Evolutionary conservation across 2,888 invertebrate genomes (phyloP).

Genomic region (Acleris sparsana): DNA sequence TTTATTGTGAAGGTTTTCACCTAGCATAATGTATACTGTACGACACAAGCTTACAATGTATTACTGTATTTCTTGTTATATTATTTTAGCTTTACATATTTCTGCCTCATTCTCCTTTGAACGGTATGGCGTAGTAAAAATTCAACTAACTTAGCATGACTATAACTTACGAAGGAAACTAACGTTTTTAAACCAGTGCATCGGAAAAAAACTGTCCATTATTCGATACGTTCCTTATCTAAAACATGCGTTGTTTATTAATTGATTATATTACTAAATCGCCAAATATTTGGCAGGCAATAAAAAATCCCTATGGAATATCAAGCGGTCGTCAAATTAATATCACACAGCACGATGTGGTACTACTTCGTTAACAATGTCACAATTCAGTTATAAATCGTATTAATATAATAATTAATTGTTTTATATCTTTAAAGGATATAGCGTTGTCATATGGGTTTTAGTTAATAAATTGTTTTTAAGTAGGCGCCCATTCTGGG

Average conservation of each 20-base stretch:
- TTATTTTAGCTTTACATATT: conserved; percentile 52
- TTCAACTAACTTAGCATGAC: conserved; percentile 43
- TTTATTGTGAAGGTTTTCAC: conserved; percentile 80
- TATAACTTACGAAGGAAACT: conserved; percentile 41
- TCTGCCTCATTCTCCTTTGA: conserved; percentile 46
- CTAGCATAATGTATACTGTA: conserved; percentile 77
- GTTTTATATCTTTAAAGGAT: too few relatives aligned
- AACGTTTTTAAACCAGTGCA: conserved; percentile 44
- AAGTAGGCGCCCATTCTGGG: too few relatives aligned
- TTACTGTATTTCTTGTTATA: conserved; percentile 74
- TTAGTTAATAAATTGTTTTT: too few relatives aligned
- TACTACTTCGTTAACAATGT: conserved; percentile 16
- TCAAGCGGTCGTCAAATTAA: conserved; percentile 58
- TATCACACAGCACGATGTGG: conserved; percentile 49
- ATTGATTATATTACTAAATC: conserved; percentile 32
- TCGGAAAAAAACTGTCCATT: conserved; percentile 32
- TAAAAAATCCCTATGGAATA: conserved; percentile 47
- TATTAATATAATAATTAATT: not conserved
- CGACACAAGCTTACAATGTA: conserved; percentile 76
- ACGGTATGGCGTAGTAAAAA: conserved; percentile 54
- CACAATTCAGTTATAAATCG: conserved; percentile 4
- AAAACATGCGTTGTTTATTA: conserved; percentile 48
- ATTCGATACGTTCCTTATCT: conserved; percentile 38
- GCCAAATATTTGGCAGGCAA: conserved; percentile 43
- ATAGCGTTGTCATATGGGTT: too few relatives aligned